A percentile compares a stretch with the other conserved stretches of the same genome.
Evolutionary conservation across 2,888 invertebrate species (phyloP).

Genomic region (Fragum fragum): DNA sequence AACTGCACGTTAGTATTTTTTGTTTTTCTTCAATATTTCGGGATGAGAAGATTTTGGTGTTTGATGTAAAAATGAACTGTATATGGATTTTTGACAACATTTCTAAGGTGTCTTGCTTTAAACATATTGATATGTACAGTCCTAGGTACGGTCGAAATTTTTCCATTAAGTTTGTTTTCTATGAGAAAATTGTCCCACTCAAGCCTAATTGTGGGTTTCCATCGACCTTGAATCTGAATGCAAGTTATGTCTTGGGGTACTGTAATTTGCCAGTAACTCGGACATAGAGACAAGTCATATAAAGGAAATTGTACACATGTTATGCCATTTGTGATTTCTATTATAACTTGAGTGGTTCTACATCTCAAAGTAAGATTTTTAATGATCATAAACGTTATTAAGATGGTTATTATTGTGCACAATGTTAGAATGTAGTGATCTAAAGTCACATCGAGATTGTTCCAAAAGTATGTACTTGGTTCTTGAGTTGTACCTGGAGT

Average conservation of each 20-base stretch:
- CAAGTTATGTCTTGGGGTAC: constrained; percentile 4
- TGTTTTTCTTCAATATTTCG: not conserved
- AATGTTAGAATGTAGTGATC: constrained; percentile 29
- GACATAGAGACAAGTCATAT: too few species aligned
- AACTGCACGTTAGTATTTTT: too few species aligned
- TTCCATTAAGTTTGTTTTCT: constrained; percentile 33
- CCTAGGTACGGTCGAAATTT: not conserved
- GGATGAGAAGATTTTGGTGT: too few species aligned
- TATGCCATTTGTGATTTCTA: constrained; percentile 28
- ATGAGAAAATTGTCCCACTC: constrained; percentile 34
- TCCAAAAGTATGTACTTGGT: constrained; percentile 25
- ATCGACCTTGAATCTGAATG: not conserved
- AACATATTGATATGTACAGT: not conserved
- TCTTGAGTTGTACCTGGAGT: constrained; percentile 11
- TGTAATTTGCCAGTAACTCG: constrained; percentile 25
- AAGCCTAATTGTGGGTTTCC: not conserved
- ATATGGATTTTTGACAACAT: constrained; percentile 20
- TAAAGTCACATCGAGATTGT: constrained; percentile 25
- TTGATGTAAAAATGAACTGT: constrained; percentile 37
- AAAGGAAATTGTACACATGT: too few species aligned
- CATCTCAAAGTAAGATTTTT: constrained; percentile 2
- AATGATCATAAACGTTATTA: constrained; percentile 12
- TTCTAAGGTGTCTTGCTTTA: constrained; percentile 5
- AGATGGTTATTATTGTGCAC: not conserved
- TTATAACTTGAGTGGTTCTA: not conserved